A percentile compares a stretch with the other conserved stretches of the same genome.
Evolutionary conservation across 2,888 invertebrate species (phyloP).

Genomic region (Tortricodes alternella): DNA sequence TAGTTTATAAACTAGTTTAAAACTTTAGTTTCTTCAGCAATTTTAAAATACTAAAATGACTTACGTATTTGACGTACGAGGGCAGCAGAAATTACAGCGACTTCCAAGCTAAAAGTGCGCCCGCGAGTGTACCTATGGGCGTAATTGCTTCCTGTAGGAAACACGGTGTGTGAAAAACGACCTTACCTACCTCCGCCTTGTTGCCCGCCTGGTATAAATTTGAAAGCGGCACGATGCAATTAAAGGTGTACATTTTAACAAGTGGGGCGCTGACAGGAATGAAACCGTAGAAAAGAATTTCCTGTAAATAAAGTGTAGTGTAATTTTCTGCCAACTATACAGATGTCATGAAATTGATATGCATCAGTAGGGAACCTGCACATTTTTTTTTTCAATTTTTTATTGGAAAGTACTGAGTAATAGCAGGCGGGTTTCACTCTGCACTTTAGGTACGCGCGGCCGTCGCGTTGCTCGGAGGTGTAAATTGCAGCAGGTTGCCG

Average conservation of each 20-base stretch:
- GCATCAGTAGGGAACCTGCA: too few relatives aligned
- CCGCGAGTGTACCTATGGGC: conserved; percentile 24
- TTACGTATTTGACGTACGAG: conserved; percentile 42
- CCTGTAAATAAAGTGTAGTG: too few relatives aligned
- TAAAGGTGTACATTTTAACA: conserved; percentile 36
- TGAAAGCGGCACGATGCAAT: conserved; percentile 47
- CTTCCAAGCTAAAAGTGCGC: conserved; percentile 51
- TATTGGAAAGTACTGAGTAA: too few relatives aligned
- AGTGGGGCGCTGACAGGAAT: neutral
- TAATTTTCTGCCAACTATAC: too few relatives aligned
- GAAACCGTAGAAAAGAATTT: too few relatives aligned
- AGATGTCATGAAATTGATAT: too few relatives aligned
- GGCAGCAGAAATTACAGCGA: conserved; percentile 51
- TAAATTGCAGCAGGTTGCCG: too few relatives aligned
- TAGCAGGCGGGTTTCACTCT: too few relatives aligned
- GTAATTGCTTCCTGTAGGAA: conserved; percentile 59
- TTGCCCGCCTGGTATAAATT: conserved; percentile 43
- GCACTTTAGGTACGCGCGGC: too few relatives aligned
- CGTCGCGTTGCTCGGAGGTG: too few relatives aligned
- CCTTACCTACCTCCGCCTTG: conserved; percentile 44
- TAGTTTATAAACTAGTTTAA: neutral
- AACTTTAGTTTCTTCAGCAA: neutral
- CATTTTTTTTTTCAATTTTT: too few relatives aligned
- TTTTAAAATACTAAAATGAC: neutral
- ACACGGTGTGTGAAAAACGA: conserved; percentile 60